Evolutionary conservation across 2,797 vertebrate species (phyloP).

Genomic region (Brachymystax lenok): DNA sequence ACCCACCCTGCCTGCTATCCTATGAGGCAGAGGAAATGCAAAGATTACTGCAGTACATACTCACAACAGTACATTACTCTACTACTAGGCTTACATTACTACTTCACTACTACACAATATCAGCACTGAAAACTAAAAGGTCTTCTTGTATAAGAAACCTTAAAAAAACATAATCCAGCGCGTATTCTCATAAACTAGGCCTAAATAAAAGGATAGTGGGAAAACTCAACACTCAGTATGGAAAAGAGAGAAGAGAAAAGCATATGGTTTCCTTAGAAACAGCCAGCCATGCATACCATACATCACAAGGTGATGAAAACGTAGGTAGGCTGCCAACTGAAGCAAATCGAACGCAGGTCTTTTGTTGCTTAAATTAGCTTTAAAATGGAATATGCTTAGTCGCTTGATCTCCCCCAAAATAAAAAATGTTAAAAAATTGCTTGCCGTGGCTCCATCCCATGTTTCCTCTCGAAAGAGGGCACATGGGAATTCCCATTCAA

Average conservation of each 20-base stretch:
- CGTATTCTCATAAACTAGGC: neutral
- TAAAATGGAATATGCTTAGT: neutral
- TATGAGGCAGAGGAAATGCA: conserved; percentile 45
- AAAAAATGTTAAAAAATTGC: too few relatives aligned
- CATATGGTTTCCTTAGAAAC: neutral
- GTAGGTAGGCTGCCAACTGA: neutral
- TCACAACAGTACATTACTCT: neutral
- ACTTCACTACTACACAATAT: neutral
- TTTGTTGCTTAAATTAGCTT: neutral
- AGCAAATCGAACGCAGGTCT: neutral
- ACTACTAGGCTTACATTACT: neutral
- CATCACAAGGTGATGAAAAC: neutral
- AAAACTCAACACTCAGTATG: too few relatives aligned
- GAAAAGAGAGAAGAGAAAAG: neutral
- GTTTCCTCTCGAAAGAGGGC: neutral
- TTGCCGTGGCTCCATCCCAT: neutral
- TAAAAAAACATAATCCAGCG: neutral
- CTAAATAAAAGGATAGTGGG: neutral
- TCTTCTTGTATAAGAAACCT: neutral
- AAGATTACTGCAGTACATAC: neutral
- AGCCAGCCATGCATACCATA: neutral
- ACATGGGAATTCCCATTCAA: conserved; percentile 13
- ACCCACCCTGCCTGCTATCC: conserved; percentile 58
- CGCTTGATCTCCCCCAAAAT: too few relatives aligned
- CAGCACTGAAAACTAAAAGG: neutral